Base-by-base conservation (phyloP, 2,113 vertebrate genomes). In the Barnardius zonarius region DNA sequence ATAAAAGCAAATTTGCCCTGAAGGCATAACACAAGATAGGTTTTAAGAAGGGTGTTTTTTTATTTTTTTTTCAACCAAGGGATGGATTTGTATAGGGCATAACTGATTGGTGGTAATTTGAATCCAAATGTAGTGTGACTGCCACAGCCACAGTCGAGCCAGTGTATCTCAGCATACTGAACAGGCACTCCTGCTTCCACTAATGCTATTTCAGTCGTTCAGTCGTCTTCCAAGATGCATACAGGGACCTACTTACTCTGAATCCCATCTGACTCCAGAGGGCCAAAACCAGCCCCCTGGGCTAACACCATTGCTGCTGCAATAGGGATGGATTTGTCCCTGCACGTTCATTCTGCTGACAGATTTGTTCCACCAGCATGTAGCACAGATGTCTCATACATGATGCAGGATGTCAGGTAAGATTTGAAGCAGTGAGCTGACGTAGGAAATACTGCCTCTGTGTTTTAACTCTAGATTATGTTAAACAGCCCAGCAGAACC, bases 1-100 rank as follows among this genome's bases (percentile, higher is more conserved):
- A 93, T 96, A 96, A 97, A 97, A 97, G 96, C 97, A 97, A 93
- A 97, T 97, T 96, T 96, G 83, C 97, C 97, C 96, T 92, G 93
- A 91, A 97, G 97, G 96, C 96, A 97, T 91, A 93, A 94, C 94
- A 87, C 92, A 93, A 93, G 93, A 91, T 75, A 87, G 88, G 86
- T 87, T 91, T 95, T 95, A 90, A 94, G 86, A 66, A 89, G 66
- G 31, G 35, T 51, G 17, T 48, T 31, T 28, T 10, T 41, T 6
- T 49, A 41, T 39, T 54, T 67, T 89, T 68, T 68, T 81, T 73
- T 67, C 19, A 74, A 37, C 84, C 49, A 41, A 61, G 35, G 76
- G 72, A 94, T 4, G n/a, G 88, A 74, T 95, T 95, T 92, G 92
- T 85, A 54, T 17, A 48, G 86, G 64, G 64, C 70, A 89, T 76